Conservation (phyloP, 2,888 invertebrate species). For the Kryphioiulus occultus region DNA sequence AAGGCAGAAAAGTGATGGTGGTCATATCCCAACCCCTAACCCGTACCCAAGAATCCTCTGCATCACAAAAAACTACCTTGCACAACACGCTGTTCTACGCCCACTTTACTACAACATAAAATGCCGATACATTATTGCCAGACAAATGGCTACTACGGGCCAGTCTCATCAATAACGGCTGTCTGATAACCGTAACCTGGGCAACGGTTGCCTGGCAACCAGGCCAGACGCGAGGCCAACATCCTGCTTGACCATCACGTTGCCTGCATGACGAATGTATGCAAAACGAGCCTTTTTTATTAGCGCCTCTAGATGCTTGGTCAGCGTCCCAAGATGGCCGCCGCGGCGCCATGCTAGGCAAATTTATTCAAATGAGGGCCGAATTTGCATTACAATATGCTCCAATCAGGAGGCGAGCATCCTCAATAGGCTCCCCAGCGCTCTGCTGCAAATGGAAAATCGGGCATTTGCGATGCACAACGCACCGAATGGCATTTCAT, state of each 20-base stretch:
- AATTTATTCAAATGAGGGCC: constrained; percentile 37
- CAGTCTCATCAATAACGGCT: constrained; percentile 51
- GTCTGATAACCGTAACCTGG: constrained; percentile 48
- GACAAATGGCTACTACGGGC: constrained; percentile 51
- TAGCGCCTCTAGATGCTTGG: background rate
- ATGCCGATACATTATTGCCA: constrained; percentile 51
- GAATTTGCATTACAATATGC: constrained; percentile 42
- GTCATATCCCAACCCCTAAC: constrained; percentile 20
- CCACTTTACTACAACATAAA: constrained; percentile 50
- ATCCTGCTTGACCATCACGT: constrained; percentile 42
- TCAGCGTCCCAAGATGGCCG: constrained; percentile 18
- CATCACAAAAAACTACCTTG: constrained; percentile 45
- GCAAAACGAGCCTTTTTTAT: constrained; percentile 20
- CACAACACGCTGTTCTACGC: constrained; percentile 45
- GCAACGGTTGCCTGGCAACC: constrained; percentile 46
- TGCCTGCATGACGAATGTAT: constrained; percentile 35
- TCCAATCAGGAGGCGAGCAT: constrained; percentile 31
- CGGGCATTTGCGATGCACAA: constrained; percentile 31
- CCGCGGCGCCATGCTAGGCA: constrained; percentile 7
- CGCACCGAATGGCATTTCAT: constrained; percentile 19
- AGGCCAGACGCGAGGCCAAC: constrained; percentile 46
- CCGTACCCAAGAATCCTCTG: constrained; percentile 7
- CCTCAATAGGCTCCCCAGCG: constrained; percentile 27
- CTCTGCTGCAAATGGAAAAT: background rate
- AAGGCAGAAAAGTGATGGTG: constrained; percentile 3